phyloP scores from a whole-genome alignment of 2,113 vertebrate genomes.

The Lamprologus callipterus region DNA sequence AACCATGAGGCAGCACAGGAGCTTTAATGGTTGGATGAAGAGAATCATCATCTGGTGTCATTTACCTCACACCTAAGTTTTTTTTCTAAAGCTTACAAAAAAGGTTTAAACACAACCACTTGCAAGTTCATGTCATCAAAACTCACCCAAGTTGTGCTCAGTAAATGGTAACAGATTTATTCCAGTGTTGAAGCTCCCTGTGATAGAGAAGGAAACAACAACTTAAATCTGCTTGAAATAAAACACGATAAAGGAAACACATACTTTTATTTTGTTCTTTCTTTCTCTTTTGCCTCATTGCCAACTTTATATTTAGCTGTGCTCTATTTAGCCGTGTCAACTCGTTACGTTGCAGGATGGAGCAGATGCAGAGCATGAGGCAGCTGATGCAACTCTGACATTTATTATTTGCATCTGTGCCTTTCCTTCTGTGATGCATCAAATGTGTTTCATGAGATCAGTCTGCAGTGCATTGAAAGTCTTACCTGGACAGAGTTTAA shows the following conservation, averaged over 20 bases:
- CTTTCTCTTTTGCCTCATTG: neutral
- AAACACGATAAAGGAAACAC: neutral
- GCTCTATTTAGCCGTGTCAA: neutral
- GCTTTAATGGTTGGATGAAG: constrained; percentile 43
- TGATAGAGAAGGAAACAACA: neutral
- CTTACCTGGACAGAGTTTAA: neutral
- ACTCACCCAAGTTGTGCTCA: constrained; percentile 66
- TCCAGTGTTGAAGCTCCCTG: constrained; percentile 51
- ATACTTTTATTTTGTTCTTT: neutral
- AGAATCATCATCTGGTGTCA: constrained; percentile 21
- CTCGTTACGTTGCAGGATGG: neutral
- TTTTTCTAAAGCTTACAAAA: neutral
- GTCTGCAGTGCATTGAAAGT: neutral
- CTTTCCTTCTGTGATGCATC: neutral
- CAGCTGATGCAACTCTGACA: neutral
- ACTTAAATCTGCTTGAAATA: neutral
- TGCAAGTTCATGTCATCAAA: neutral
- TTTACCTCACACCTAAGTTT: constrained; percentile 24
- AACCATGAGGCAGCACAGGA: constrained; percentile 37
- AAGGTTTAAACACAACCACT: neutral
- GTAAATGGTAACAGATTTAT: constrained; percentile 62
- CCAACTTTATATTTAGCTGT: neutral
- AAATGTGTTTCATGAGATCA: neutral
- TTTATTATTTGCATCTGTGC: neutral
- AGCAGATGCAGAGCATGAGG: neutral